Evolutionary conservation across 2,113 vertebrate genomes (phyloP), one percentile per base, ranked within the genome.

Genomic region (Mobula birostris): DNA sequence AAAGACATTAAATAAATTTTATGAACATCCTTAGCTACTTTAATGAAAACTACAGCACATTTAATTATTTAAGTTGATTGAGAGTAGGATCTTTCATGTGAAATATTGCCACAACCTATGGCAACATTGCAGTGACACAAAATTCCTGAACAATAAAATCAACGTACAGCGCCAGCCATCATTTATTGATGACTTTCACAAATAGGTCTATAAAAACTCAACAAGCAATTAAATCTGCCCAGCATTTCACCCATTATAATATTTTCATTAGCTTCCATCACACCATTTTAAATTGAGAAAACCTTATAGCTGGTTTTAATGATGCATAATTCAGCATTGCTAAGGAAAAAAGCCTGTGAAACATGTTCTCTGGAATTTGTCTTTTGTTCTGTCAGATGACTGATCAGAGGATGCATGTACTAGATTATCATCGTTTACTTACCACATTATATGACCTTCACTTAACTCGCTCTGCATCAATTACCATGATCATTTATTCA

Each of bases 141-240:
- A 90, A 90, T 90, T 19, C 29, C 63, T 7, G 1, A n/a, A 48
- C 91, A 74, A 93, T 48, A 93, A 93, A 74, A 92, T 92, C 63
- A 92, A 74, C 27, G 40, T 21, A 63, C n/a, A 74, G 68, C 56
- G 91, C 2, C 27, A 12, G 14, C 40, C 3, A 74, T 40, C 24
- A 11, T 56, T 93, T 74, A 56, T 24, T 56, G 48, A 72, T 56
- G 91, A 74, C 70, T 74, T 74, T 93, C 70, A 74, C 91, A 74
- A 76, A 74, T 93, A 93, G 70, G 70, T 74, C 24, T 29, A 76
- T 93, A 74, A 93, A 93, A 93, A 93, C 21, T 5, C 21, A 27
- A 48, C 21, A 93, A 93, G 91, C 91, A 93, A 93, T 93, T 40
- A 93, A 93, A 93, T 56, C 70, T 14, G 70, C 74, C 91, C 91